Evolutionary conservation across 2,113 vertebrate species (phyloP).

Genomic region (Cochlearius cochlearius): DNA sequence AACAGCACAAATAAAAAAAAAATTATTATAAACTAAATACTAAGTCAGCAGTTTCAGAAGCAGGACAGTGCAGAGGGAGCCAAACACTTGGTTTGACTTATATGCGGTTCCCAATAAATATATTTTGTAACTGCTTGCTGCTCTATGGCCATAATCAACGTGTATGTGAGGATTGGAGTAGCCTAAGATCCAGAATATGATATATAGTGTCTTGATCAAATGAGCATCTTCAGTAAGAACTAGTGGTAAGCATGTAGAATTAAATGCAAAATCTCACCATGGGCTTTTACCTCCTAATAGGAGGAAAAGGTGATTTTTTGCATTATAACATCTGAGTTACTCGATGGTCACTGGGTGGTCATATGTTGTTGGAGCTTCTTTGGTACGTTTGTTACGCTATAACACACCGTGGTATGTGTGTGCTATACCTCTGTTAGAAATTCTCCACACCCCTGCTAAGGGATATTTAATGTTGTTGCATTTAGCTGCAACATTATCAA

Average conservation of each 20-base stretch:
- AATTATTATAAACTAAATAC: not conserved
- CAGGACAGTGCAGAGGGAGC: not conserved
- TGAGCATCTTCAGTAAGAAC: not conserved
- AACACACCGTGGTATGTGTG: not conserved
- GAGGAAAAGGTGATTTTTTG: not conserved
- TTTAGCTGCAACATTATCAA: not conserved
- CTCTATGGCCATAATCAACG: not conserved
- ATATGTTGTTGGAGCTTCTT: not conserved
- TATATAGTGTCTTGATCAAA: not conserved
- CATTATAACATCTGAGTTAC: not conserved
- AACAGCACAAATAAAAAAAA: not conserved
- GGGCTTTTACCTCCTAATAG: not conserved
- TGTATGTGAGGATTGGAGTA: not conserved
- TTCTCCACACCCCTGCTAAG: not conserved
- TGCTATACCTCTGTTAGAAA: not conserved
- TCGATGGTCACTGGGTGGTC: not conserved
- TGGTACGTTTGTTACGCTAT: not conserved
- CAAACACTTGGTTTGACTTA: not conserved
- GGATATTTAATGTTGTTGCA: not conserved
- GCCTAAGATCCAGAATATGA: not conserved
- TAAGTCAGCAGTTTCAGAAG: not conserved
- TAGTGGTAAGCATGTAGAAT: not conserved
- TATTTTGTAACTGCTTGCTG: not conserved
- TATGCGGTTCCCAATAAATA: not conserved
- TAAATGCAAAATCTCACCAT: not conserved